Percentiles rank a stretch among this genome's conserved stretches.
Evolutionary conservation across 2,888 invertebrate genomes (phyloP).

Genomic region (Mantis religiosa): DNA sequence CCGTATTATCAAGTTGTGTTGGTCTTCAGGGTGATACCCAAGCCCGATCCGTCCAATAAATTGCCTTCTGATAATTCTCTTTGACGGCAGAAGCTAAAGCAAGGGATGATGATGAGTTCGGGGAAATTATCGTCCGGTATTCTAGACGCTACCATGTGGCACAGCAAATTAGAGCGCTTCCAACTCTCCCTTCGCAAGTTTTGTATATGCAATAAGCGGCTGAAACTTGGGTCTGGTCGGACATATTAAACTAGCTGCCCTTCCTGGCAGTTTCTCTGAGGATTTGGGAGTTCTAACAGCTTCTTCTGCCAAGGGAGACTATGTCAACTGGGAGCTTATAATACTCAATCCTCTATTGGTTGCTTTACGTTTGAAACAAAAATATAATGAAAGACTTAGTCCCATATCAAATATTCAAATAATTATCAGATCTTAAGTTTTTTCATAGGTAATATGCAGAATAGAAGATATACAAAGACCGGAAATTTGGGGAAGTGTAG

Average conservation of each 20-base stretch:
- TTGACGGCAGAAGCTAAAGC: neutral
- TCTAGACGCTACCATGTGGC: neutral
- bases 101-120: neutral
- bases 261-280: neutral
- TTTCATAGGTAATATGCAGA: too few species aligned
- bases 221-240: neutral
- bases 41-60: neutral
- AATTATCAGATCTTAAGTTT: too few species aligned
- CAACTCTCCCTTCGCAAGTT: neutral
- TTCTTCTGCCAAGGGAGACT: neutral
- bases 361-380: too few species aligned
- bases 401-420: too few species aligned
- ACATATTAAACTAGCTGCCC: neutral
- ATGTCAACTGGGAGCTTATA: neutral
- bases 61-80: neutral
- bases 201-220: neutral
- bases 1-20: neutral
- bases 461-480: too few species aligned
- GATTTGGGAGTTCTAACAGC: neutral
- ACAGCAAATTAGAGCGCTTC: neutral
- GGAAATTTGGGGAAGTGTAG: too few species aligned
- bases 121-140: neutral
- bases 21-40: neutral
- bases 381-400: too few species aligned
- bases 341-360: neutral